phyloP scores from a whole-genome alignment of 2,888 invertebrate genomes.

The Orchestes rusci region DNA sequence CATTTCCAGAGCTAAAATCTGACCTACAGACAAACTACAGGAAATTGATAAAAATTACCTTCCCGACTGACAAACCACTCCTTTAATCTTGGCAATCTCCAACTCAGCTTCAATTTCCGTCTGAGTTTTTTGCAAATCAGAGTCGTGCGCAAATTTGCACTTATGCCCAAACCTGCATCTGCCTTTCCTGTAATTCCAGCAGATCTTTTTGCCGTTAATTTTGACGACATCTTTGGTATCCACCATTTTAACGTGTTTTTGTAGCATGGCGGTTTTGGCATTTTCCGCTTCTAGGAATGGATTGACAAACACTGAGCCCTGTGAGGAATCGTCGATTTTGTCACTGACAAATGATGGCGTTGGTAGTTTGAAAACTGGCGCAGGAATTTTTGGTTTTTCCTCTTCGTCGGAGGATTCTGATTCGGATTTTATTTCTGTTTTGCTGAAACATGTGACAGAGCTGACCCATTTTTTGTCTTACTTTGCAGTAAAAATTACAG shows the following conservation, averaged over 20 bases:
- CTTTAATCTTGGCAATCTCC: slow-evolving; percentile 38
- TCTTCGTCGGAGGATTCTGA: background rate
- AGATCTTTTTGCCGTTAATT: slow-evolving; percentile 76
- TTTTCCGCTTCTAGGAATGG: slow-evolving; percentile 80
- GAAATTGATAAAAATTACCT: too few relatives aligned
- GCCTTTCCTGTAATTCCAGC: slow-evolving; percentile 90
- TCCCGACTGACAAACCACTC: slow-evolving; percentile 31
- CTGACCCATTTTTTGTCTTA: slow-evolving; percentile 40
- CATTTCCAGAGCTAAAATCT: too few relatives aligned
- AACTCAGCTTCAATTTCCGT: slow-evolving; percentile 54
- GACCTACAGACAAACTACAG: too few relatives aligned
- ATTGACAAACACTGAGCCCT: slow-evolving; percentile 78
- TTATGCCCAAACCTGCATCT: slow-evolving; percentile 83
- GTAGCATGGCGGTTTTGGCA: slow-evolving; percentile 73
- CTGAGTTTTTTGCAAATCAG: slow-evolving; percentile 63
- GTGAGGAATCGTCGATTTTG: slow-evolving; percentile 25
- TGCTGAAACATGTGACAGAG: slow-evolving; percentile 40
- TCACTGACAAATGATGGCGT: slow-evolving; percentile 54
- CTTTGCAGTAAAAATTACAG: too few relatives aligned
- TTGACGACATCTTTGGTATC: slow-evolving; percentile 59
- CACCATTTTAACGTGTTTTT: slow-evolving; percentile 87
- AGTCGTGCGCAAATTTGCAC: slow-evolving; percentile 87
- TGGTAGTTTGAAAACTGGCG: slow-evolving; percentile 47
- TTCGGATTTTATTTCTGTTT: slow-evolving; percentile 27
- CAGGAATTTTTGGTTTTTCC: slow-evolving; percentile 16